These are phyloP conservation scores for Tribolium castaneum DNA, from an alignment of 1,140 invertebrate species.

Conservation along the genomic window DNA sequence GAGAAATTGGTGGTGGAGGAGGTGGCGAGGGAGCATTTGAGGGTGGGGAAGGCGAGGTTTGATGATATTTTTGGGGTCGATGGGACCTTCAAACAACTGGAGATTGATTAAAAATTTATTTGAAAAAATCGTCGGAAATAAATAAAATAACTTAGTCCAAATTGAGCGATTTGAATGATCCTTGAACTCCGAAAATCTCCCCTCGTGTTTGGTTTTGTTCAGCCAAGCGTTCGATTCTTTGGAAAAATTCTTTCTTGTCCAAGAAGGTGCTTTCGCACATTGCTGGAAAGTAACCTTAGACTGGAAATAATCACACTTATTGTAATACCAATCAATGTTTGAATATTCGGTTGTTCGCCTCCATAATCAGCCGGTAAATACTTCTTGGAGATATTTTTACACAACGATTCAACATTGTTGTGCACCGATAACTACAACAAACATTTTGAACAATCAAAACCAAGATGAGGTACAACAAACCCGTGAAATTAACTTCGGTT, in stretches of 20 bases:
- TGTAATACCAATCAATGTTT: neutral
- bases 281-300: neutral
- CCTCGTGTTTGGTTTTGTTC: neutral
- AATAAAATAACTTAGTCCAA: neutral
- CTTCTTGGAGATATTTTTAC: neutral
- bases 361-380: neutral
- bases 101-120: neutral
- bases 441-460: neutral
- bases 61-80: constrained; percentile 13
- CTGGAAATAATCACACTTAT: neutral
- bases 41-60: neutral
- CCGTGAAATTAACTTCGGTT: neutral
- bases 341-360: neutral
- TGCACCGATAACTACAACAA: neutral
- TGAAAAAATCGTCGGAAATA: too few species aligned
- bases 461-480: neutral
- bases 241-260: neutral
- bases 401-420: neutral
- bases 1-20: neutral
- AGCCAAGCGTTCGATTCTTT: neutral
- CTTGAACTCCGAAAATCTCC: neutral
- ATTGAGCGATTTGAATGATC: neutral
- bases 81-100: too few species aligned
- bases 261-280: neutral
- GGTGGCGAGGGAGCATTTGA: neutral